These are phyloP conservation scores for Fistularia commersonii DNA, from an alignment of 2,797 vertebrate species.

Conservation along the genomic window DNA sequence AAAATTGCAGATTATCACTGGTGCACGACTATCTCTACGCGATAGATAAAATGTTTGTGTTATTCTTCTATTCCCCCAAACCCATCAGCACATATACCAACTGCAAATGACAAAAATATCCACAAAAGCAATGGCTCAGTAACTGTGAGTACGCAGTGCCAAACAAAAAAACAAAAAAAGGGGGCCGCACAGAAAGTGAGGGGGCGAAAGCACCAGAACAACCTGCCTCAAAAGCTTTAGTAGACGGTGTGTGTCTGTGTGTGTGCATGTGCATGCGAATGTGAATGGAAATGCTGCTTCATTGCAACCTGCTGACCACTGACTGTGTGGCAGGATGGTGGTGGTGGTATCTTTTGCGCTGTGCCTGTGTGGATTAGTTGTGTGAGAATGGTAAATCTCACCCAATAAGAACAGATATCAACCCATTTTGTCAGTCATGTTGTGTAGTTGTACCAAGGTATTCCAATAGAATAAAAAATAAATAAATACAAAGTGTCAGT, in stretches of 20 bases:
- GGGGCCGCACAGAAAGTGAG: slow-evolving; percentile 36
- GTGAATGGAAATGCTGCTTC: slow-evolving; percentile 62
- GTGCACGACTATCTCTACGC: background rate
- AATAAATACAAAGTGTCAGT: slow-evolving; percentile 14
- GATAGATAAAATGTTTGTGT: background rate
- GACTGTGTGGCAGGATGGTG: slow-evolving; percentile 19
- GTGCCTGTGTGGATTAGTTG: slow-evolving; percentile 5
- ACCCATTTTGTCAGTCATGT: slow-evolving; percentile 1
- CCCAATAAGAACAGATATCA: background rate
- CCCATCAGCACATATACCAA: slow-evolving; percentile 27
- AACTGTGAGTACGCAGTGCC: slow-evolving; percentile 28
- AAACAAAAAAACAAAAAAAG: slow-evolving; percentile 52
- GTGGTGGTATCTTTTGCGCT: too few species aligned
- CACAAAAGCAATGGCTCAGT: slow-evolving; percentile 39
- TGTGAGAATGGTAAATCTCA: slow-evolving; percentile 3
- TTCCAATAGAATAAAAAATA: slow-evolving; percentile 32
- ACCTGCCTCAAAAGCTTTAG: slow-evolving; percentile 40
- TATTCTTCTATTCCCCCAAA: slow-evolving; percentile 4
- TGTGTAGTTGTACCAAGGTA: slow-evolving; percentile 39
- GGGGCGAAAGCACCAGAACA: slow-evolving; percentile 66
- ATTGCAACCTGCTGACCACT: slow-evolving; percentile 65
- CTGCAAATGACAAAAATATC: slow-evolving; percentile 23
- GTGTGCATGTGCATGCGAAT: slow-evolving; percentile 15
- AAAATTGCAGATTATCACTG: slow-evolving; percentile 3
- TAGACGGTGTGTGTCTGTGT: slow-evolving; percentile 24